Evolutionary conservation across 2,797 vertebrate species (phyloP).

Genomic region (Malacoraja senta): DNA sequence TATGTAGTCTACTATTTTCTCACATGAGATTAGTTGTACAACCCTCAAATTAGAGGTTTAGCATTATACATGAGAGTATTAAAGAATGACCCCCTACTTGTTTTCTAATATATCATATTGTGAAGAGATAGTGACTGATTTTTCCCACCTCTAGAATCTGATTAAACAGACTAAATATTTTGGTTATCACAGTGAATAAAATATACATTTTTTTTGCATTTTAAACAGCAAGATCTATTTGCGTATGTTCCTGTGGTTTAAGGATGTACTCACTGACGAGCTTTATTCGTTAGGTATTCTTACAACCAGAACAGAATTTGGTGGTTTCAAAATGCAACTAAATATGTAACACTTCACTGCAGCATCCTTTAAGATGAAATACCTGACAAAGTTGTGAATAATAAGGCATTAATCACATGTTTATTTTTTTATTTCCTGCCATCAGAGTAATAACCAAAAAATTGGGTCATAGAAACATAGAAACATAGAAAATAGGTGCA

Average conservation of each 20-base stretch:
- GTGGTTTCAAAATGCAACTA: not conserved
- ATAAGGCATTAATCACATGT: not conserved
- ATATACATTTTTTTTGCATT: not conserved
- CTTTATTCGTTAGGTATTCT: not conserved
- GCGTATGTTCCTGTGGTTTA: not conserved
- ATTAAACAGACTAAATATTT: not conserved
- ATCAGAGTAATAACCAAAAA: not conserved
- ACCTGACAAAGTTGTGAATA: not conserved
- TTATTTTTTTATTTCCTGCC: not conserved
- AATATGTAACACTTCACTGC: not conserved
- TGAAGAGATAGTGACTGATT: not conserved
- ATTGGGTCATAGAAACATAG: too few relatives aligned
- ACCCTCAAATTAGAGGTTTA: not conserved
- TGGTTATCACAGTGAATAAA: too few relatives aligned
- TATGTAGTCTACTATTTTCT: not conserved
- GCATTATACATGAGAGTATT: not conserved
- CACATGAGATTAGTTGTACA: not conserved
- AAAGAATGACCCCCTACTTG: not conserved
- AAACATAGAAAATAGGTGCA: too few relatives aligned
- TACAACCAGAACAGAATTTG: not conserved
- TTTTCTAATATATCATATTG: not conserved
- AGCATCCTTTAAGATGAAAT: not conserved
- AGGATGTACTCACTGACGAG: not conserved
- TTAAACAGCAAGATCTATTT: not conserved
- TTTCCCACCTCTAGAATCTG: not conserved